Evolutionary conservation across 2,888 invertebrate species (phyloP).

Genomic region (Acrobasis repandana): DNA sequence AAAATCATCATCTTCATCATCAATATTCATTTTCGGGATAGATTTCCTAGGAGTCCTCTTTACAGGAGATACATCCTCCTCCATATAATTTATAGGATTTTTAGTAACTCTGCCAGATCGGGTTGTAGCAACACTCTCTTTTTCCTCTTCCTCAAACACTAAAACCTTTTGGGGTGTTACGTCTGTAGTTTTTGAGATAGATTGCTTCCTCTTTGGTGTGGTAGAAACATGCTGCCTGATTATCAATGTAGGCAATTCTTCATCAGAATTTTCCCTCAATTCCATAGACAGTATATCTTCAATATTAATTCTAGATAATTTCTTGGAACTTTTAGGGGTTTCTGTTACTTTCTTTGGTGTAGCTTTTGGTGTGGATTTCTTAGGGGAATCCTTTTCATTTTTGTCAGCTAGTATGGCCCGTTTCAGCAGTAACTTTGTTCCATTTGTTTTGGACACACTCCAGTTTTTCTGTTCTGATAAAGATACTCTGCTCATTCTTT

Average conservation of each 20-base stretch:
- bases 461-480: conserved; percentile 67
- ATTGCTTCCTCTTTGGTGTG: conserved; percentile 65
- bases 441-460: conserved; percentile 73
- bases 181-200: conserved; percentile 49
- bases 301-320: conserved; percentile 48
- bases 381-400: conserved; percentile 64
- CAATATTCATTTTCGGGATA: conserved; percentile 39
- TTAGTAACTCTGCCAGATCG: conserved; percentile 53
- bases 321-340: conserved; percentile 56
- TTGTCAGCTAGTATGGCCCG: conserved; percentile 74
- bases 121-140: conserved; percentile 43
- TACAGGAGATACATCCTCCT: conserved; percentile 45
- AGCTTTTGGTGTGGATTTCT: conserved; percentile 49
- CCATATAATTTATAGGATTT: conserved; percentile 41
- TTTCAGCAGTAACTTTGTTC: conserved; percentile 72
- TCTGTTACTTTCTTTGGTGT: conserved; percentile 40
- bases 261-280: conserved; percentile 69
- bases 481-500: conserved; percentile 65
- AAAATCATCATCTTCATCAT: conserved; percentile 66
- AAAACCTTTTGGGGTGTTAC: conserved; percentile 67
- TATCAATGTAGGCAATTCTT: conserved; percentile 70
- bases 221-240: conserved; percentile 59
- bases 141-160: conserved; percentile 59
- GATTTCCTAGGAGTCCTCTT: conserved; percentile 53
- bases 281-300: conserved; percentile 68